These are phyloP conservation scores for Elymnias hypermnestra DNA, from an alignment of 1,140 invertebrate species.

Conservation along the genomic window DNA sequence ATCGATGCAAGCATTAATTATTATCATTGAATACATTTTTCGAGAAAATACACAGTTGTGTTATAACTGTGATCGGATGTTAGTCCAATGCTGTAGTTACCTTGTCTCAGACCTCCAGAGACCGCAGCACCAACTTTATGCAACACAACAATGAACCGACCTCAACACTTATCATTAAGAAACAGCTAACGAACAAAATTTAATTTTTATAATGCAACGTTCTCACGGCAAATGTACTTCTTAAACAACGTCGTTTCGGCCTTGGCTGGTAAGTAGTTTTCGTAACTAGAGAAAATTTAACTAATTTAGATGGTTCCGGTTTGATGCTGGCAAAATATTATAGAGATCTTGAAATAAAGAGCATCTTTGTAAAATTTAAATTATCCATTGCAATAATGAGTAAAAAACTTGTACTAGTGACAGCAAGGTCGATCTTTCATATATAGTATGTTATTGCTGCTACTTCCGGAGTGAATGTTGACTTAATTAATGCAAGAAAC, in stretches of 20 bases:
- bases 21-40: conserved; percentile 30
- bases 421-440: too few relatives aligned
- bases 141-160: conserved; percentile 55
- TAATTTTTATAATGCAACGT: conserved; percentile 55
- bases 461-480: too few relatives aligned
- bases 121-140: conserved; percentile 34
- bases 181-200: conserved; percentile 50
- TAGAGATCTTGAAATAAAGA: too few relatives aligned
- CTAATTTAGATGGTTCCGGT: conserved; percentile 8
- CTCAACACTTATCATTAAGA: conserved; percentile 62
- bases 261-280: conserved; percentile 33
- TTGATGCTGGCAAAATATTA: background rate
- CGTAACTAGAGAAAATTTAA: conserved; percentile 24
- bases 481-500: too few relatives aligned
- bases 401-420: too few relatives aligned
- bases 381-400: too few relatives aligned
- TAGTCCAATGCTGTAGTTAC: conserved; percentile 16
- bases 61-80: background rate
- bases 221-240: conserved; percentile 50
- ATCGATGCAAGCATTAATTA: conserved; percentile 32
- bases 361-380: too few relatives aligned
- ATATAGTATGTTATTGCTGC: too few relatives aligned
- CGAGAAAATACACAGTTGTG: background rate
- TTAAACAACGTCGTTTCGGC: conserved; percentile 33
- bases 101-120: conserved; percentile 59